Evolutionary conservation across 2,888 invertebrate species (phyloP).

Genomic region (Marronus borbonicus): DNA sequence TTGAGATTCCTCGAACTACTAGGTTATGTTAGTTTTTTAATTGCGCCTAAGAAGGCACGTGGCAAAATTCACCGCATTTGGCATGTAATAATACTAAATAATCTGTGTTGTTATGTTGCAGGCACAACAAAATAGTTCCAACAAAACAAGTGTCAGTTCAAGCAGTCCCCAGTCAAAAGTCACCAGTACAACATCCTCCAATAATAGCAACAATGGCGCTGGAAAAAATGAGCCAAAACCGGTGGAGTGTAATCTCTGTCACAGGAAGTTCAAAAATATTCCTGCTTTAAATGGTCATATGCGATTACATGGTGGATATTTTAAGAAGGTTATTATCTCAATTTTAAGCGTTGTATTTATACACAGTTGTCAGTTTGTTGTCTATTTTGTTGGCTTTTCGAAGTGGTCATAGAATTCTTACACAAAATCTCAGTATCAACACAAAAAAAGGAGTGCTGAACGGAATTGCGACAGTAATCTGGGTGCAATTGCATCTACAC

Average conservation of each 20-base stretch:
- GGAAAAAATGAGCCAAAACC: conserved; percentile 82
- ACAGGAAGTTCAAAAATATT: conserved; percentile 96
- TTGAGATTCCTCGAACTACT: no score
- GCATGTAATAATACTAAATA: neutral
- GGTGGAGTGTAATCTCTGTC: conserved; percentile 95
- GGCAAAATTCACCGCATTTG: neutral
- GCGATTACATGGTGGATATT: conserved; percentile 97
- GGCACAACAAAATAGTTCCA: conserved; percentile 63
- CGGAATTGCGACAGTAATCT: no score
- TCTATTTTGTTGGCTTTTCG: no score
- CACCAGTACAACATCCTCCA: conserved; percentile 66
- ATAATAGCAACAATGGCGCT: conserved; percentile 64
- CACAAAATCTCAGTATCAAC: no score
- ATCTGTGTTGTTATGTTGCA: conserved; percentile 53
- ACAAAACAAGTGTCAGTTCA: conserved; percentile 62
- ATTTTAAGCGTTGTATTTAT: neutral
- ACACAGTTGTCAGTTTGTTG: no score
- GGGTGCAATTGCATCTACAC: no score
- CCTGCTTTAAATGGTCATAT: conserved; percentile 98
- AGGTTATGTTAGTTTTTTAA: no score
- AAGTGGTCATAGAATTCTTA: no score
- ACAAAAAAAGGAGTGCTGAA: no score
- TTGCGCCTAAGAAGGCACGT: no score
- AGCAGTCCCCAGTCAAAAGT: conserved; percentile 67
- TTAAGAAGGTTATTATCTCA: conserved; percentile 82